Base-by-base conservation (phyloP, 2,797 vertebrate genomes). In the Aulostomus chinensis region DNA sequence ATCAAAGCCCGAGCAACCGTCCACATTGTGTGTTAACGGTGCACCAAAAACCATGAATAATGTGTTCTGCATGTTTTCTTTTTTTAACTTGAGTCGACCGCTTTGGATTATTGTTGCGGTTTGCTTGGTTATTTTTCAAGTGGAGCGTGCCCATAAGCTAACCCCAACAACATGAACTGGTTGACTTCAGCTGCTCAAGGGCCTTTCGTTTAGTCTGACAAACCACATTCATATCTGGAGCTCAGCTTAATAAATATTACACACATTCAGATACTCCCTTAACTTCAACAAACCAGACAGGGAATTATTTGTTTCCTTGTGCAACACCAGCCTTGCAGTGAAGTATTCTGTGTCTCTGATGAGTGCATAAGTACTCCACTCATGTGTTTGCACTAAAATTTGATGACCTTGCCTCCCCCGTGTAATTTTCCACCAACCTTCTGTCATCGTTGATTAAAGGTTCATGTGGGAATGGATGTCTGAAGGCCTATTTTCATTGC, bases 341-440 rank as follows among this genome's bases (percentile, higher is more conserved):
- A 61, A 83, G 28, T 45, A 58, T 58, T 43, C 39, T 45, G 56
- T 25, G 59, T 81, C 70, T 74, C 63, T 43, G 62, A 71, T 71
- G 68, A 71, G 59, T 58, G 54, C 57, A 41, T 33, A 52, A 73
- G 50, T 43, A 22, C 15, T 70, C 43, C 58, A 57, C 52, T 79
- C 71, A 80, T 61, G 57, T 76, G 75, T 78, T 88, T 79, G 72
- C 64, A 76, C 67, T 73, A 68, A 75, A 81, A 56, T 72, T 52
- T 71, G 33, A 70, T 48, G 77, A 81, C 68, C 63, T 76, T 51
- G 33, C 37, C 12, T 73, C 62, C 68, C 53, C 41, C 1, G 14
- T 42, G 54, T 41, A 55, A 68, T 76, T 55, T 50, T 71, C 51
- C 7, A 13, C 61, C 64, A 76, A 59, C 30, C 38, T 55, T 61